Evolutionary conservation across 2,888 invertebrate genomes (phyloP), one percentile per base, ranked within the genome.

Genomic region (Melinopterus prodromus): DNA sequence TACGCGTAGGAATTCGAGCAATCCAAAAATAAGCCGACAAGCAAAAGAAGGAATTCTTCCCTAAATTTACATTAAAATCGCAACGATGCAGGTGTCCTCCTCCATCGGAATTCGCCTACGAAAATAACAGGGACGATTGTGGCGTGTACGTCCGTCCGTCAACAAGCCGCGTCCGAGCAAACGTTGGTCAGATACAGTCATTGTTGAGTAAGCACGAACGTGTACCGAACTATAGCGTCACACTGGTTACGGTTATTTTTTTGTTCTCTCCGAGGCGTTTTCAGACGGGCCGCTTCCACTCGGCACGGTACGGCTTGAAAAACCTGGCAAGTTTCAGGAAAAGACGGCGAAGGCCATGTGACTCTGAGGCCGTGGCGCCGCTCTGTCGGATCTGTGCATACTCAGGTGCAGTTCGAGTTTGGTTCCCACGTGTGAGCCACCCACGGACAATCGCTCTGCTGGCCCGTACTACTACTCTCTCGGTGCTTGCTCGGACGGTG

Each of bases 381-480:
- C 89, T 88, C 88, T 90, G 92, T 91, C 92, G 92, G 91, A 89
- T 89, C 88, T 91, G 91, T 90, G 92, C 92, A 92, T 92, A 92
- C 92, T 92, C 92, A 92, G 92, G 92, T 92, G 92, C 92, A 91
- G 90, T 89, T 90, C 90, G 90, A 90, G 90, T 91, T 85, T 37
- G 74, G 74, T 88, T 88, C 88, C 88, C 88, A 87, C 87, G 88
- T 87, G 87, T 85, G 80, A 84, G 83, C 87, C 86, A 87, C 87
- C 86, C 87, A 87, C 87, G 85, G 86, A 84, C 84, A 86, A 74
- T 74, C 74, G 26, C 74, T 37, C 9, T 35, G 74, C n/a, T 74
- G 74, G 74, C 74, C 74, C n/a, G 37, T 35, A 53, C 53, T 53
- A 53, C 53, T 53, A 53, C 53, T 53, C 53, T 53, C 53, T 7